These are phyloP conservation scores for Hirtodrosophila histrioides DNA, from an alignment of 2,888 invertebrate species.

Conservation along the genomic window DNA sequence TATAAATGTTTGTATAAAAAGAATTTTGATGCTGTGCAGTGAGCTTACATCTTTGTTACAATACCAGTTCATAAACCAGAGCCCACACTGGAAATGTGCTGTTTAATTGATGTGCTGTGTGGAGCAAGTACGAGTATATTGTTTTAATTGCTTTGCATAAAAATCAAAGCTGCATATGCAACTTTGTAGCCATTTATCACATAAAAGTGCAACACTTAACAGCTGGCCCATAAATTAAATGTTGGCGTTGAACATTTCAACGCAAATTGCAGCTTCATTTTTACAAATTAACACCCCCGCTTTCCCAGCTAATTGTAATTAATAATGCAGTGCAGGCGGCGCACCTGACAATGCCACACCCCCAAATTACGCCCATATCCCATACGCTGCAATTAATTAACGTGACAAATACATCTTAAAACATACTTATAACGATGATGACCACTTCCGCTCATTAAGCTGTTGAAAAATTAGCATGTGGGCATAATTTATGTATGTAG, in stretches of 20 bases:
- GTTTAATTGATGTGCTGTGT: slow-evolving; percentile 18
- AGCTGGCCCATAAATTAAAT: slow-evolving; percentile 70
- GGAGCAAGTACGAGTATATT: slow-evolving; percentile 16
- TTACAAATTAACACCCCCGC: slow-evolving; percentile 69
- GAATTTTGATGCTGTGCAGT: too few species aligned
- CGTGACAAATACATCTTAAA: slow-evolving; percentile 58
- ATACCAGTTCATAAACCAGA: neutral
- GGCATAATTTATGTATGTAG: slow-evolving; percentile 60
- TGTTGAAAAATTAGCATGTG: slow-evolving; percentile 72
- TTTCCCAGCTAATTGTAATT: slow-evolving; percentile 66
- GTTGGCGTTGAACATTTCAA: slow-evolving; percentile 55
- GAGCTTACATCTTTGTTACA: slow-evolving; percentile 5
- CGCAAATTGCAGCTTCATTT: slow-evolving; percentile 63
- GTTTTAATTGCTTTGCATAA: slow-evolving; percentile 63
- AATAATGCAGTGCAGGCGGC: slow-evolving; percentile 59
- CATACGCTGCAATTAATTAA: slow-evolving; percentile 48
- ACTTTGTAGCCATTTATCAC: slow-evolving; percentile 69
- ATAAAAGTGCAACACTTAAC: slow-evolving; percentile 69
- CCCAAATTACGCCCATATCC: slow-evolving; percentile 8
- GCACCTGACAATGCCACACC: slow-evolving; percentile 61
- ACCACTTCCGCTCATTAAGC: slow-evolving; percentile 78
- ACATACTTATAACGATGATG: slow-evolving; percentile 59
- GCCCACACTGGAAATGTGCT: slow-evolving; percentile 4
- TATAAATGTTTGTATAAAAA: too few species aligned
- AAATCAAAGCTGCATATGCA: slow-evolving; percentile 61